Evolutionary conservation across 53 echinoderm and acorn worm genomes (phyloP).

Genomic region (Antedon mediterranea): DNA sequence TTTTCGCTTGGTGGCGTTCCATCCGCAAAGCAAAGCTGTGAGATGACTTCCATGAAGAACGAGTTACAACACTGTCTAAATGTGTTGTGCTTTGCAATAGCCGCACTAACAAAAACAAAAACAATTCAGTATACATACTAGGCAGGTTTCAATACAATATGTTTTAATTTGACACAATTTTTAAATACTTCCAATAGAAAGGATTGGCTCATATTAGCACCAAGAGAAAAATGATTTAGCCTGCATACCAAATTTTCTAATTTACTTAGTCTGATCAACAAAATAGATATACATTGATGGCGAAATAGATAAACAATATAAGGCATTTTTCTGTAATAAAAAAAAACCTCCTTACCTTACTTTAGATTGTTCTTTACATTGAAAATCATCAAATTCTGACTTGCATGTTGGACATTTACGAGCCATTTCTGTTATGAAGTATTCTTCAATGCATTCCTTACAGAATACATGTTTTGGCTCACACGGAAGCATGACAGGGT

Average conservation of each 20-base stretch:
- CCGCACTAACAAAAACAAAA: background rate
- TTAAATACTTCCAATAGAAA: too few species aligned
- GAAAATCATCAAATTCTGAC: background rate
- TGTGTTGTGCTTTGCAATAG: background rate
- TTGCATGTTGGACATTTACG: background rate
- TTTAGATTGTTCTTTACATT: background rate
- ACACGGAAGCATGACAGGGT: background rate
- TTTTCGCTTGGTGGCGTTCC: constrained; percentile 15
- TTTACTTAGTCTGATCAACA: too few species aligned
- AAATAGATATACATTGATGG: too few species aligned
- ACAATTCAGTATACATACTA: too few species aligned
- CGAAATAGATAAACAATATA: too few species aligned
- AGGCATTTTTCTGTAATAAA: too few species aligned
- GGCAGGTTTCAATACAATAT: too few species aligned
- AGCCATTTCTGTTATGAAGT: background rate
- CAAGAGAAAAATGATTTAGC: too few species aligned
- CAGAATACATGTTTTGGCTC: background rate
- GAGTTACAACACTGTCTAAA: constrained; percentile 20
- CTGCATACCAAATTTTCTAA: too few species aligned
- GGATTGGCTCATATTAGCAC: too few species aligned
- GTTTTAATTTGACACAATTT: too few species aligned
- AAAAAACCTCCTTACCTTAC: background rate
- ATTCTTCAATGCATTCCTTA: background rate
- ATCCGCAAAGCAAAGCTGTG: constrained; percentile 14
- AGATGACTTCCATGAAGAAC: constrained; percentile 17